These are phyloP conservation scores for Himantopus leucocephalus DNA, from an alignment of 2,113 vertebrate genomes.

Conservation along the genomic window DNA sequence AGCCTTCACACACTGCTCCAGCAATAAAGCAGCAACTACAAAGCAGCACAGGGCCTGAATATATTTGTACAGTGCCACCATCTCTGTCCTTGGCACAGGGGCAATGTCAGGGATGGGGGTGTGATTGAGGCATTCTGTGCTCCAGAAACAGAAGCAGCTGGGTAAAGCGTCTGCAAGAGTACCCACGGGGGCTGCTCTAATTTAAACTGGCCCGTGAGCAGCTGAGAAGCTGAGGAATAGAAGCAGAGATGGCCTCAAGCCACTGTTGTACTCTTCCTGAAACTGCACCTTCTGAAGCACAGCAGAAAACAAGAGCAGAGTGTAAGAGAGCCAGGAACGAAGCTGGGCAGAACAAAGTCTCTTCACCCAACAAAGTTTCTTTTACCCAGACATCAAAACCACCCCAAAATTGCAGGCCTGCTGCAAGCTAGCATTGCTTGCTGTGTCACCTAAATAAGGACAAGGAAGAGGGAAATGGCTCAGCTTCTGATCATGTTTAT, in stretches of 20 bases:
- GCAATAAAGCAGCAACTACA: not conserved
- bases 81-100: slow-evolving; percentile 14
- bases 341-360: not conserved
- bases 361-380: not conserved
- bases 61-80: not conserved
- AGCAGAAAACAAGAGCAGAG: slow-evolving; percentile 17
- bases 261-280: slow-evolving; percentile 29
- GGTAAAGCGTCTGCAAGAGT: not conserved
- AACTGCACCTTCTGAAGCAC: slow-evolving; percentile 6
- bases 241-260: slow-evolving; percentile 45
- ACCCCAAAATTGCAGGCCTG: not conserved
- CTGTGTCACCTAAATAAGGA: not conserved
- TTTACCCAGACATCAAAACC: not conserved
- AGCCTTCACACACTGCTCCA: not conserved
- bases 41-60: not conserved
- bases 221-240: slow-evolving; percentile 21
- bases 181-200: slow-evolving; percentile 16
- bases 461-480: not conserved
- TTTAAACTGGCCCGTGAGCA: slow-evolving; percentile 30
- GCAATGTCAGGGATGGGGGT: not conserved
- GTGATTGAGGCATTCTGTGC: not conserved
- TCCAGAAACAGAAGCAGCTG: slow-evolving; percentile 50
- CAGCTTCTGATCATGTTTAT: not conserved
- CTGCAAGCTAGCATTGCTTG: not conserved
- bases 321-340: not conserved